phyloP scores from a whole-genome alignment of 2,888 invertebrate genomes.

The Drosophila emarginata region DNA sequence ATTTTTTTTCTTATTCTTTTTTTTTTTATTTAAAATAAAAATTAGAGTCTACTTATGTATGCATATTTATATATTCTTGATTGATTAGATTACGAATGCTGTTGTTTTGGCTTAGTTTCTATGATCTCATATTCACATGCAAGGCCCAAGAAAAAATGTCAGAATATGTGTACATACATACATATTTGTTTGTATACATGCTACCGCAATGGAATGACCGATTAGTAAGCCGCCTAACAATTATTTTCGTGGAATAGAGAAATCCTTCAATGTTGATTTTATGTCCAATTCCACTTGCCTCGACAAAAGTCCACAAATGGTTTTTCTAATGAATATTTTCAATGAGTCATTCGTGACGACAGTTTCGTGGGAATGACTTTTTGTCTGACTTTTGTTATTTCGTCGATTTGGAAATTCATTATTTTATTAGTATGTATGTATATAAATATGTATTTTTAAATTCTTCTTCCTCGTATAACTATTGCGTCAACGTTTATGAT shows the following conservation, averaged over 20 bases:
- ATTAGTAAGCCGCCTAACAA: background rate
- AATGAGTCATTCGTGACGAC: background rate
- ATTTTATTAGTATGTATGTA: too few species aligned
- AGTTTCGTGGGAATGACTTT: background rate
- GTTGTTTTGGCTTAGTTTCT: background rate
- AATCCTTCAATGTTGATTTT: background rate
- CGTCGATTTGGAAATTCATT: background rate
- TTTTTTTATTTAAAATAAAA: background rate
- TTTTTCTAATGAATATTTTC: conserved; percentile 1
- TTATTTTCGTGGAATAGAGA: background rate
- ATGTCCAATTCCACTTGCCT: background rate
- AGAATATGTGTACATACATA: background rate
- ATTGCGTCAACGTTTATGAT: conserved; percentile 36
- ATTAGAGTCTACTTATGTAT: background rate
- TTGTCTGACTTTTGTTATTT: background rate
- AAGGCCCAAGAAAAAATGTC: background rate
- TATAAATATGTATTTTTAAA: too few species aligned
- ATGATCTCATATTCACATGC: background rate
- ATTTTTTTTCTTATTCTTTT: background rate
- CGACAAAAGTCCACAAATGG: background rate
- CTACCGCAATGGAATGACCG: background rate
- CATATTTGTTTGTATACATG: too few species aligned
- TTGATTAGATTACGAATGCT: conserved; percentile 6
- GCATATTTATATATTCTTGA: background rate
- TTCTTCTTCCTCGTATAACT: background rate